phyloP scores from a whole-genome alignment of 2,113 vertebrate genomes.

The Brachypteracias leptosomus region DNA sequence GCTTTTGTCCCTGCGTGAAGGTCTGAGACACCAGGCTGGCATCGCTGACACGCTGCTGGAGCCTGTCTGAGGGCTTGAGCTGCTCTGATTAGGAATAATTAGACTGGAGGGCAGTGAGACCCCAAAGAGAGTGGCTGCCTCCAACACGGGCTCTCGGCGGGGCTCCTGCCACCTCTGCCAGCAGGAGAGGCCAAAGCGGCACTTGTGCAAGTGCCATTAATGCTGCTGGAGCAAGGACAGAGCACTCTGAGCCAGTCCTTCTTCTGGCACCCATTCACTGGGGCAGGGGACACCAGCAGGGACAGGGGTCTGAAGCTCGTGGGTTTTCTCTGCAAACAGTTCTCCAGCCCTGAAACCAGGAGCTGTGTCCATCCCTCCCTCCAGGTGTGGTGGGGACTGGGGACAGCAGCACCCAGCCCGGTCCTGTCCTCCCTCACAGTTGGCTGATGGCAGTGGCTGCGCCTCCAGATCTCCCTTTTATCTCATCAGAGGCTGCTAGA shows the following conservation, averaged over 20 bases:
- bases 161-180: background rate
- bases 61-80: background rate
- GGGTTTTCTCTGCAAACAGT: background rate
- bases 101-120: background rate
- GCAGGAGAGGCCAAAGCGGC: fast-evolving
- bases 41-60: fast-evolving
- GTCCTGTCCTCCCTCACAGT: background rate
- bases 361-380: background rate
- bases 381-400: background rate
- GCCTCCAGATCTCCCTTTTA: background rate
- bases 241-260: background rate
- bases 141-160: fast-evolving
- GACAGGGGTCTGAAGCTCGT: fast-evolving
- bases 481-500: background rate
- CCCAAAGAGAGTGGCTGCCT: background rate
- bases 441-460: background rate
- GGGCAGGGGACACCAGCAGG: background rate
- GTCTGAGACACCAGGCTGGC: background rate
- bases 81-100: background rate
- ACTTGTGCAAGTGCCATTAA: fast-evolving
- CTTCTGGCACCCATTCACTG: fast-evolving
- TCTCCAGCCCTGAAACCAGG: background rate
- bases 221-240: background rate
- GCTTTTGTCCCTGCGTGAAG: background rate
- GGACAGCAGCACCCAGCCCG: background rate